A percentile compares a stretch with the other conserved stretches of the same genome.
phyloP scores from a whole-genome alignment of 2,888 invertebrate species.

The Meta bourneti region DNA sequence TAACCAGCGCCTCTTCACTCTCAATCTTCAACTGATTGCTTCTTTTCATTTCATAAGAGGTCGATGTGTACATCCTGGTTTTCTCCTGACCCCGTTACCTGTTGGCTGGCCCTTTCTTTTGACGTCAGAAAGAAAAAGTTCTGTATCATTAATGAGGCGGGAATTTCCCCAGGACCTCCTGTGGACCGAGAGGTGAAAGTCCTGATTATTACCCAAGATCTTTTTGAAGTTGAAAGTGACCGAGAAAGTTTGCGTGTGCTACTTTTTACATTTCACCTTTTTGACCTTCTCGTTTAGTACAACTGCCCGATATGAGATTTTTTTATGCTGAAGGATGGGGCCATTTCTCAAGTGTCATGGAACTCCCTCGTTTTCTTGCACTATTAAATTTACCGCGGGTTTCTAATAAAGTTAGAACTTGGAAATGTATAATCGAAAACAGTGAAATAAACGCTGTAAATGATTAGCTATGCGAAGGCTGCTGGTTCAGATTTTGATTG shows the following conservation, averaged over 20 bases:
- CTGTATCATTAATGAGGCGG: conserved; percentile 19
- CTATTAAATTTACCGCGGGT: too few relatives aligned
- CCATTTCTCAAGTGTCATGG: too few relatives aligned
- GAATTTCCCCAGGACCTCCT: neutral
- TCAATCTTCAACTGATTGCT: too few relatives aligned
- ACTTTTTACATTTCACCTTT: conserved; percentile 5
- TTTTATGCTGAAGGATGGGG: too few relatives aligned
- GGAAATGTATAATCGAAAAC: too few relatives aligned
- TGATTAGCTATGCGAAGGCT: too few relatives aligned
- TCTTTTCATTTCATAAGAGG: too few relatives aligned
- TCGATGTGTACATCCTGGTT: conserved; percentile 14
- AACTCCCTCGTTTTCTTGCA: too few relatives aligned
- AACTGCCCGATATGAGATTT: too few relatives aligned
- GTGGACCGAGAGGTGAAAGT: neutral
- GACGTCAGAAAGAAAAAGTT: neutral
- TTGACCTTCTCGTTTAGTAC: conserved; percentile 16
- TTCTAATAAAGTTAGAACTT: too few relatives aligned
- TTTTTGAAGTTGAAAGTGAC: conserved; percentile 34
- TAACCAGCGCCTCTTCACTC: neutral
- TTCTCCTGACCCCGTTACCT: conserved; percentile 15
- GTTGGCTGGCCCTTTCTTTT: conserved; percentile 11
- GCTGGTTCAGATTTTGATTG: too few relatives aligned
- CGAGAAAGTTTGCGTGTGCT: conserved; percentile 16
- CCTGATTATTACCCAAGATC: neutral
- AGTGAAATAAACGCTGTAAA: too few relatives aligned